A percentile compares a stretch with the other conserved stretches of the same genome.
Conservation (phyloP, 1,140 invertebrate genomes). For the Drosophila subpulchrella region DNA sequence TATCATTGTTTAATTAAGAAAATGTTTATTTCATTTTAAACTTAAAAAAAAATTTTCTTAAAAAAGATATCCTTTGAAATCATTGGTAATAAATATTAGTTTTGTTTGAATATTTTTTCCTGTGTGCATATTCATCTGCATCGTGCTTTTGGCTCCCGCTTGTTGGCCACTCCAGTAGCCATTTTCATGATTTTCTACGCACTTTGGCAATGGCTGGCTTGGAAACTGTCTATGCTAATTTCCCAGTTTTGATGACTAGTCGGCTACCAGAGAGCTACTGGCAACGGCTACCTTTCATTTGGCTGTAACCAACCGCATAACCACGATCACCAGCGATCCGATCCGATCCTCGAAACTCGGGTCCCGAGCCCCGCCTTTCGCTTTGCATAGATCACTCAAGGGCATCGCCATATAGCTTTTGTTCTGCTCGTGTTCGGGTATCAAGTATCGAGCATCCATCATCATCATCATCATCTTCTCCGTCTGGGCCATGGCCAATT, state of each 20-base stretch:
- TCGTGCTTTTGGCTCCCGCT: conserved; percentile 13
- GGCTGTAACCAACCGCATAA: conserved; percentile 48
- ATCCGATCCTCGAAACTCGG: conserved; percentile 7
- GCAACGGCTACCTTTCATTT: conserved; percentile 67
- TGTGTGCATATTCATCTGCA: conserved; percentile 10
- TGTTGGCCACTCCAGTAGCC: conserved; percentile 65
- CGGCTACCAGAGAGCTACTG: conserved; percentile 60
- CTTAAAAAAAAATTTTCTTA: too few relatives aligned
- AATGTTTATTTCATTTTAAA: too few relatives aligned
- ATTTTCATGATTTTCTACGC: conserved; percentile 82
- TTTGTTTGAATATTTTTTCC: background rate
- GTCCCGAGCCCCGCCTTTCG: conserved; percentile 32
- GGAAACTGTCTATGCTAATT: conserved; percentile 73
- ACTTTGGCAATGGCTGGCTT: conserved; percentile 74
- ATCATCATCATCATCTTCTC: conserved; percentile 9
- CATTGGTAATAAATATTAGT: too few relatives aligned
- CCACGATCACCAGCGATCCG: conserved; percentile 61
- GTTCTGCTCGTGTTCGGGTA: conserved; percentile 53
- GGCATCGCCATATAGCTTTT: conserved; percentile 57
- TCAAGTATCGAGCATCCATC: conserved; percentile 12
- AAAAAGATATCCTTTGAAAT: too few relatives aligned
- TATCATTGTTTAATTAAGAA: too few relatives aligned
- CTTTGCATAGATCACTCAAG: conserved; percentile 71
- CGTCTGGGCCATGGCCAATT: conserved; percentile 62
- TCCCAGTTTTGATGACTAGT: conserved; percentile 67